Evolutionary conservation across 2,797 vertebrate genomes (phyloP), one percentile per base, ranked within the genome.

Genomic region (Mionectes olivaceus): DNA sequence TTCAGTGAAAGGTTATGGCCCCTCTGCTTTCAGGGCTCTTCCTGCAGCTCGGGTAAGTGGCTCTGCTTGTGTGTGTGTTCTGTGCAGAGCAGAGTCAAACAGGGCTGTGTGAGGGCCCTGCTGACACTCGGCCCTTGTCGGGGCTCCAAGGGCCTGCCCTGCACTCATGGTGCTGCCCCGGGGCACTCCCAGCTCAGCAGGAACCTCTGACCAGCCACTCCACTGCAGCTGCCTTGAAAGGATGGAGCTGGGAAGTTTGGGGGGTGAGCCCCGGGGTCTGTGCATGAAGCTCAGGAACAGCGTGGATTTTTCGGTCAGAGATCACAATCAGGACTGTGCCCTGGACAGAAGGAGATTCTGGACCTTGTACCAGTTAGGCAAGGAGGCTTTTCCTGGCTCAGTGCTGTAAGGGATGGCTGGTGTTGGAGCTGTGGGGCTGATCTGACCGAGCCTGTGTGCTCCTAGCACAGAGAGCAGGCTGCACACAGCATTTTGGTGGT

Each of bases 81-180:
- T 70, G 56, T 27, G 43, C 68, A 35, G 68, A 13, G 3, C 73
- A 68, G 59, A 39, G 50, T 46, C 32, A 15, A 67, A 4, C 39
- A 23, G 60, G 52, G 50, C 65, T 46, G 56, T 16, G 37, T 23
- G 71, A 77, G 47, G 32, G 56, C 71, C 81, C 89, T 52, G 81
- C 86, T 93, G 89, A 61, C 59, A 61, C 39, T 15, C 59, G 22
- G 59, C 59, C 59, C 39, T 61, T 30, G 19, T 39, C 9, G 6
- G 28, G 35, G 10, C 78, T 55, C 79, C 18, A 14, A 1, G 2
- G 7, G 61, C 7, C 0, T 43, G 44, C 30, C 63, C 84, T 14
- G 49, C 17, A 19, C 30, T 80, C 33, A 7, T 0, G 0, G 14
- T 24, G n/a, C 10, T 12, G 52, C 65, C 24, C 73, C 0, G 0